Percentiles rank a stretch among this genome's conserved stretches.
phyloP scores from a whole-genome alignment of 2,888 invertebrate genomes.

The Tortrix viridana region DNA sequence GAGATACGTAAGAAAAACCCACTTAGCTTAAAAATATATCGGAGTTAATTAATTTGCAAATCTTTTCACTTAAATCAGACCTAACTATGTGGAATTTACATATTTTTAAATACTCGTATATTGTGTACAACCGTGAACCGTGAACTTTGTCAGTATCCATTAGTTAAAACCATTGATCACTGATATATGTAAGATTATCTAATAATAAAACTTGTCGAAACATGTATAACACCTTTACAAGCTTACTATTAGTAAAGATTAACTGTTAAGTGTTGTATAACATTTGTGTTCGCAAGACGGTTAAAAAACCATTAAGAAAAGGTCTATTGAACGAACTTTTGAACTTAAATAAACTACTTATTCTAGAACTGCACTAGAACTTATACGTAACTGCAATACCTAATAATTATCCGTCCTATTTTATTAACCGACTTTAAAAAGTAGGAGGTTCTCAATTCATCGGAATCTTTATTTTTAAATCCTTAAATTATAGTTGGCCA shows the following conservation, averaged over 20 bases:
- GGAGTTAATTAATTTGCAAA: too few species aligned
- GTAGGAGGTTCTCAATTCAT: too few species aligned
- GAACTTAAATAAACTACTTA: slow-evolving; percentile 13
- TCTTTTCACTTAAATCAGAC: too few species aligned
- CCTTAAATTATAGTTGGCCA: too few species aligned
- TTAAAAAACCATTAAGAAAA: slow-evolving; percentile 27
- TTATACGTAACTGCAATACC: neutral
- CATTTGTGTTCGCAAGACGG: slow-evolving; percentile 11
- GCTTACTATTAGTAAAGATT: slow-evolving; percentile 10
- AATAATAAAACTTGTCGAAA: slow-evolving; percentile 19
- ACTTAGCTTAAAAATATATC: too few species aligned
- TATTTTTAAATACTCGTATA: neutral
- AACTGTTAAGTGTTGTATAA: slow-evolving; percentile 14
- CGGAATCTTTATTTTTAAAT: too few species aligned
- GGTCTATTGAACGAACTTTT: slow-evolving; percentile 20
- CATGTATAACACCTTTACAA: slow-evolving; percentile 3
- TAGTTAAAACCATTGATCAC: neutral
- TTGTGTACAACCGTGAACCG: slow-evolving; percentile 12
- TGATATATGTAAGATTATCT: slow-evolving; percentile 4
- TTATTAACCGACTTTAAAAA: too few species aligned
- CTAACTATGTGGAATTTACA: too few species aligned
- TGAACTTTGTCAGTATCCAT: slow-evolving; percentile 8
- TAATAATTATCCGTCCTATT: neutral
- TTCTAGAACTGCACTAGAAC: slow-evolving; percentile 6
- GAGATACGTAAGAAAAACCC: too few species aligned